Conservation (phyloP, 2,888 invertebrate genomes). For the Drosophila conformis region DNA sequence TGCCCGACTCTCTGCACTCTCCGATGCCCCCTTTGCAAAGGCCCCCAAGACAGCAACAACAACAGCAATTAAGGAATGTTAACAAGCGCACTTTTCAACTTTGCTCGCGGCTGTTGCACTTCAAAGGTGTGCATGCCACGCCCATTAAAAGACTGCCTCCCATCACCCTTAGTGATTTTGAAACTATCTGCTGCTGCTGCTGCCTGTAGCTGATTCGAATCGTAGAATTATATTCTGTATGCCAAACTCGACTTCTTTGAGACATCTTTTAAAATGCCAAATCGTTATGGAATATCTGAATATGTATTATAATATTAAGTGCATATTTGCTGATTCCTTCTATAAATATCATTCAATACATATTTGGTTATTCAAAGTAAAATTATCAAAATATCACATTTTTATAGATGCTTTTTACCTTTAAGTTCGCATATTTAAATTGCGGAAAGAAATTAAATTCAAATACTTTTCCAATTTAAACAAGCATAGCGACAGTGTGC, state of each 20-base stretch:
- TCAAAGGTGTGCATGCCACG: constrained; percentile 71
- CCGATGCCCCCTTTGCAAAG: constrained; percentile 5
- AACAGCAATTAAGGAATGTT: constrained; percentile 79
- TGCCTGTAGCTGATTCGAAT: constrained; percentile 44
- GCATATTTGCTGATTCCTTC: background rate
- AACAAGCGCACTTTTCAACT: constrained; percentile 81
- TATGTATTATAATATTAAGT: background rate
- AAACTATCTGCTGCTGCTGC: constrained; percentile 32
- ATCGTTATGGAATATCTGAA: background rate
- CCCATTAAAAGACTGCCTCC: constrained; percentile 22
- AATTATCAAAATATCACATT: background rate
- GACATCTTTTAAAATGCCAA: background rate
- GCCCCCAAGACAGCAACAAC: constrained; percentile 30
- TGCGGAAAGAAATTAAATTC: background rate
- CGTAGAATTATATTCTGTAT: constrained; percentile 1
- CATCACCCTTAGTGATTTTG: background rate
- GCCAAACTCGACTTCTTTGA: background rate
- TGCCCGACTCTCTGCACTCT: constrained; percentile 13
- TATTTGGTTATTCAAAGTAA: background rate
- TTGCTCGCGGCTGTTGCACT: constrained; percentile 75
- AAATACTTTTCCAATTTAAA: background rate
- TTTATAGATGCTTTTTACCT: background rate
- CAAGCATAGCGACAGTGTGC: background rate
- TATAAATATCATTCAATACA: background rate
- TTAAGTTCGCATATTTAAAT: background rate